phyloP scores from a whole-genome alignment of 2,797 vertebrate genomes.

The Garrulus glandarius region DNA sequence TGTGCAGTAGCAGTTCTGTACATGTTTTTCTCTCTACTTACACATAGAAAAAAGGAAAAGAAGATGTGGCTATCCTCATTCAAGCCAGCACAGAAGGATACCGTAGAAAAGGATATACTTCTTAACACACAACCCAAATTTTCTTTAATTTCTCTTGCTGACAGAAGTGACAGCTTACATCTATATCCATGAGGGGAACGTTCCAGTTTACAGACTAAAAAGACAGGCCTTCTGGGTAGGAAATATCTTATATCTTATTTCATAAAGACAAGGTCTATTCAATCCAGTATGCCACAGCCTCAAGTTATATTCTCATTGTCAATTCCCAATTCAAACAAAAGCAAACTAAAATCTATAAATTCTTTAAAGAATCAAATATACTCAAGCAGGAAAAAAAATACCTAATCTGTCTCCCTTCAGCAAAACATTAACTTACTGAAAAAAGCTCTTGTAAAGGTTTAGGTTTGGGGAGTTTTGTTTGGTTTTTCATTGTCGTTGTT shows the following conservation, averaged over 20 bases:
- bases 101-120: not conserved
- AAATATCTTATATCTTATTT: not conserved
- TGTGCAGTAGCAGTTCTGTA: not conserved
- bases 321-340: not conserved
- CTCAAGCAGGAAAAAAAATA: not conserved
- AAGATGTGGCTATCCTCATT: not conserved
- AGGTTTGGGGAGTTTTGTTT: fast-evolving
- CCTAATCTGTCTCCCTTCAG: not conserved
- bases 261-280: not conserved
- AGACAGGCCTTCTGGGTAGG: not conserved
- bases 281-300: not conserved
- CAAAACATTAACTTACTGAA: not conserved
- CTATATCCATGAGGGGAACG: not conserved
- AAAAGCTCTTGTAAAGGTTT: not conserved
- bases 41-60: not conserved
- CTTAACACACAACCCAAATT: not conserved
- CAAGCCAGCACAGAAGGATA: not conserved
- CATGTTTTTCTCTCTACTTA: not conserved
- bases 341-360: not conserved
- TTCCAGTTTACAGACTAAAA: not conserved
- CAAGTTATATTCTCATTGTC: not conserved
- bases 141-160: not conserved
- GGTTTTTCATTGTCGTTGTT: not conserved
- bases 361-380: not conserved
- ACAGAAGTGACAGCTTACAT: not conserved